phyloP scores from a whole-genome alignment of 2,888 invertebrate genomes.

The Xanthorhoe spadicearia region DNA sequence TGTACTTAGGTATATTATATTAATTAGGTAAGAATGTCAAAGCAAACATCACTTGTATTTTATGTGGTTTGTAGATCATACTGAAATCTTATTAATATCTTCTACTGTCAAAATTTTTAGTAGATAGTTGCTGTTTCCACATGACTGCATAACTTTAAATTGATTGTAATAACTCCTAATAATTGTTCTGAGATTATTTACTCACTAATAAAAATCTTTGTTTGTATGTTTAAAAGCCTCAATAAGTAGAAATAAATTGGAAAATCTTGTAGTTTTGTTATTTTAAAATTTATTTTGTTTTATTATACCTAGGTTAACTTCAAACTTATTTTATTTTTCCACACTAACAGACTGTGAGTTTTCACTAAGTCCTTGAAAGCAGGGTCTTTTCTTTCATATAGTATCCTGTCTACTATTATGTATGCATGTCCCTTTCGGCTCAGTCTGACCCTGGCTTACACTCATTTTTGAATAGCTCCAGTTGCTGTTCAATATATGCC shows the following conservation, averaged over 20 bases:
- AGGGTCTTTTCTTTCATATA: no score
- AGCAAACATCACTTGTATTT: neutral
- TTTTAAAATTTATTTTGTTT: neutral
- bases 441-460: constrained; percentile 51
- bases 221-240: constrained; percentile 22
- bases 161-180: neutral
- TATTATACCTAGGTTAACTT: neutral
- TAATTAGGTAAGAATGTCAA: constrained; percentile 10
- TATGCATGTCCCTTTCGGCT: no score
- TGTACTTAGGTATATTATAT: constrained; percentile 35
- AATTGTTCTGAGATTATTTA: neutral
- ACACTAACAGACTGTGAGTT: constrained; percentile 61
- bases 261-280: constrained; percentile 11
- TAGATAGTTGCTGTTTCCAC: constrained; percentile 13
- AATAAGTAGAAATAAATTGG: constrained; percentile 32
- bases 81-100: neutral
- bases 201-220: constrained; percentile 3
- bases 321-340: constrained; percentile 52
- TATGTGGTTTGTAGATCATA: no score
- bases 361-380: constrained; percentile 49
- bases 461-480: constrained; percentile 78
- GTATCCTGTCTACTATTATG: no score
- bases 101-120: neutral
- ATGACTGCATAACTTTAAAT: constrained; percentile 4
- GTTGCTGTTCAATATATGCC: constrained; percentile 77